These are phyloP conservation scores for Drosophila paulistorum DNA, from an alignment of 1,140 invertebrate species.

Conservation along the genomic window DNA sequence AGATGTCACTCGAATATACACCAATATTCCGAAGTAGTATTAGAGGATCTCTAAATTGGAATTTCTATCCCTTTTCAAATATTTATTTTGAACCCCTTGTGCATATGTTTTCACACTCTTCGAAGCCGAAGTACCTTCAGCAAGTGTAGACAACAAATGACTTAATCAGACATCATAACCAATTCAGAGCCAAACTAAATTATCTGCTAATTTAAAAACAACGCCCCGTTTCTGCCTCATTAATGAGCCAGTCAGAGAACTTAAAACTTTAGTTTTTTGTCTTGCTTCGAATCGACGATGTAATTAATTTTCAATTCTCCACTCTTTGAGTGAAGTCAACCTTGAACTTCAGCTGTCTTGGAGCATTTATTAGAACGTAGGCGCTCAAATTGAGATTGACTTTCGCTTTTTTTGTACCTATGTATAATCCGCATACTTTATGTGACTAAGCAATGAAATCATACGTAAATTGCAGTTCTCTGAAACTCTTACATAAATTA, in stretches of 20 bases:
- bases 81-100: neutral
- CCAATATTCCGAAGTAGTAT: too few species aligned
- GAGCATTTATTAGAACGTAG: constrained; percentile 65
- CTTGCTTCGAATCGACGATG: constrained; percentile 24
- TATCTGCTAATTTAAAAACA: constrained; percentile 60
- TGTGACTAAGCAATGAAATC: constrained; percentile 8
- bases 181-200: constrained; percentile 33
- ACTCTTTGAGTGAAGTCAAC: constrained; percentile 47
- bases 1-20: too few species aligned
- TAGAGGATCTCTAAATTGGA: too few species aligned
- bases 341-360: constrained; percentile 66
- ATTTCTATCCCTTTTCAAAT: too few species aligned
- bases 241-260: constrained; percentile 32
- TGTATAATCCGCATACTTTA: neutral
- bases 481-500: constrained; percentile 40
- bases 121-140: neutral
- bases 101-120: neutral
- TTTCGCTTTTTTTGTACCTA: constrained; percentile 64
- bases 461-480: constrained; percentile 55
- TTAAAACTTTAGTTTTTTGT: constrained; percentile 16
- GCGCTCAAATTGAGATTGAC: constrained; percentile 35
- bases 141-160: constrained; percentile 27
- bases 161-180: constrained; percentile 26
- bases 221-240: constrained; percentile 37
- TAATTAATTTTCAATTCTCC: constrained; percentile 75